These are phyloP conservation scores for Ichneumoninae sp. DNA, from an alignment of 2,888 invertebrate species.

Conservation along the genomic window DNA sequence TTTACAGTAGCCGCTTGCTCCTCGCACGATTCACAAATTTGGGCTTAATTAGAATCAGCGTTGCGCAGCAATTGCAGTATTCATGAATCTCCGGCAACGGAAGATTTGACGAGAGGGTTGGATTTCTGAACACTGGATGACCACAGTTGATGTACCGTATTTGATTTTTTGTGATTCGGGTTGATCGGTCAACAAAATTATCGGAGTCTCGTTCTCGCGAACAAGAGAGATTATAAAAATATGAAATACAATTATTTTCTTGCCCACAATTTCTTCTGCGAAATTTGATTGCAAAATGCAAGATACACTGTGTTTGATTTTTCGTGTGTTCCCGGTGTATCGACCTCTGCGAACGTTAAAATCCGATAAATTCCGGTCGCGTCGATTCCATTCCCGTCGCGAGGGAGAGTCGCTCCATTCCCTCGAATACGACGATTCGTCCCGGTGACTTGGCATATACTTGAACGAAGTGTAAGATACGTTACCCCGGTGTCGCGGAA, in stretches of 20 bases:
- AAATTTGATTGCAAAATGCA: not conserved
- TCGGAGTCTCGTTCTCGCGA: no score
- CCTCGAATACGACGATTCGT: conserved; percentile 35
- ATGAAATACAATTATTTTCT: not conserved
- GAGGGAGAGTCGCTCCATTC: not conserved
- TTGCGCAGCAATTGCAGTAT: not conserved
- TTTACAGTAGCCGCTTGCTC: conserved; percentile 29
- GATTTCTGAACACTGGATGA: no score
- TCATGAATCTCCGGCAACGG: conserved; percentile 1
- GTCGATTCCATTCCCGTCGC: not conserved
- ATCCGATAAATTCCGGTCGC: not conserved
- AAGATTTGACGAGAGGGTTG: not conserved
- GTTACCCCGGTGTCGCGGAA: conserved; percentile 38
- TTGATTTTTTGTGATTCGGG: not conserved
- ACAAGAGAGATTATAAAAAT: no score
- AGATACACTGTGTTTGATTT: not conserved
- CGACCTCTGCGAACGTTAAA: not conserved
- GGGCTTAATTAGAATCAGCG: conserved; percentile 31
- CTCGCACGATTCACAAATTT: conserved; percentile 27
- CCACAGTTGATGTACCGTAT: not conserved
- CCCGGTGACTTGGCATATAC: conserved; percentile 14
- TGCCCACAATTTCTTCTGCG: not conserved
- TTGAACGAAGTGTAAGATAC: conserved; percentile 30
- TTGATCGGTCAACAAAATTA: no score
- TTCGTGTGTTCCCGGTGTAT: not conserved